phyloP scores from a whole-genome alignment of 2,113 vertebrate genomes.

The Poeciliopsis prolifica region DNA sequence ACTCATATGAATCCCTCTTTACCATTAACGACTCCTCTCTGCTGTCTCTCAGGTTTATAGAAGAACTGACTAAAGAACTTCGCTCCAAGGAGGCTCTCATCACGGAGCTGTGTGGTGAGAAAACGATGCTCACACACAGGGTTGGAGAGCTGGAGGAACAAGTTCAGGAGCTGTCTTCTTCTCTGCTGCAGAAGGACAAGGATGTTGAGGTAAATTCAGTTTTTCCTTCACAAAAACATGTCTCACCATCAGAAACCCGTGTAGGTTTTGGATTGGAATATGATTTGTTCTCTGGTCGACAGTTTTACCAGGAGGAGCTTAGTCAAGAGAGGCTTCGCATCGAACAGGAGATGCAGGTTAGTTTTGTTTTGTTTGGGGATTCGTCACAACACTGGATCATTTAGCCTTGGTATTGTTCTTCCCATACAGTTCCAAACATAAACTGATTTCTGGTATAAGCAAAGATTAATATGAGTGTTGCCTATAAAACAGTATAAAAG shows the following conservation, averaged over 20 bases:
- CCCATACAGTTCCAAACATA: too few relatives aligned
- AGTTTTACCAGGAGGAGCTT: constrained; percentile 83
- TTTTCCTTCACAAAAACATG: constrained; percentile 1
- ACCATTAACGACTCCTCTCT: constrained; percentile 9
- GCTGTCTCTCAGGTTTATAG: constrained; percentile 79
- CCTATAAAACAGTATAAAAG: too few relatives aligned
- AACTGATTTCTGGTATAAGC: too few relatives aligned
- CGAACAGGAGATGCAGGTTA: constrained; percentile 84
- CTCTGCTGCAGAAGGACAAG: constrained; percentile 72
- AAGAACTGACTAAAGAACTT: constrained; percentile 85
- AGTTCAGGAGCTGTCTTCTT: constrained; percentile 74
- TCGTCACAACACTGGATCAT: not conserved
- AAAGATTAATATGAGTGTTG: too few relatives aligned
- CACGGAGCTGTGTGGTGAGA: constrained; percentile 82
- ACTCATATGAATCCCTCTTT: not conserved
- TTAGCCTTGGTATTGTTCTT: not conserved
- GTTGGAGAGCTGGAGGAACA: constrained; percentile 81
- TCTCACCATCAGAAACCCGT: not conserved
- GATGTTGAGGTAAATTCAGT: constrained; percentile 79
- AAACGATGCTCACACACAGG: constrained; percentile 69
- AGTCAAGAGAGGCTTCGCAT: constrained; percentile 79
- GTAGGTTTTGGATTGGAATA: not conserved
- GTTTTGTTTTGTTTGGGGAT: not conserved
- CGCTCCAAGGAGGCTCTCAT: constrained; percentile 78
- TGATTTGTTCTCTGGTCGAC: constrained; percentile 31